Evolutionary conservation across 1,140 invertebrate genomes (phyloP), one percentile per base, ranked within the genome.

Genomic region (Onthophagus taurus): DNA sequence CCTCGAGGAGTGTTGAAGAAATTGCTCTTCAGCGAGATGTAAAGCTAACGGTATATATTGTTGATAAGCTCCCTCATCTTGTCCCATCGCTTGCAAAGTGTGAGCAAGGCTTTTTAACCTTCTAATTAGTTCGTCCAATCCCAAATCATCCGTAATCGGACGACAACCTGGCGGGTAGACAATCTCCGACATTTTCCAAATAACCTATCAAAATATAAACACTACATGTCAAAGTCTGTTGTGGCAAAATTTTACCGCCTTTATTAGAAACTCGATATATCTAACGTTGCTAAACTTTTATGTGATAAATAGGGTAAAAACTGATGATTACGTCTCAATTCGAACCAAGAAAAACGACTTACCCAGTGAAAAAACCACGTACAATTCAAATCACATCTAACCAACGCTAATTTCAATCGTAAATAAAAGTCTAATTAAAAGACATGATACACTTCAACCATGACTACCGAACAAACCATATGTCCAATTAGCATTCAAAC

Each of bases 51-150:
- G 89, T 50, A 94, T 86, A 68, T 87, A 97, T 65, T 93, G 86
- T 62, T 89, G 84, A 66, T 95, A 89, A 63, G 85, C 87, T 60
- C 89, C 88, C 66, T 92, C 90, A 73, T 92, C 89, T 70, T 97
- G 93, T 16, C 88, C 90, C 83, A 97, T 90, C 31, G 91, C 90
- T 74, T 97, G 93, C 44, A 97, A 77, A 0, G 89, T 91, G 61
- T 94, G 86, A 9, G 92, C 89, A 49, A 96, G 66, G 21, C 88
- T 84, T 78, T 97, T 97, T 12, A 97, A 75, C 60, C 94, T 76
- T 48, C 90, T 74, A 53, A 97, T 92, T 30, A 97, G 72, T 67
- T 97, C 94, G 76, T 97, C 93, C 21, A 90, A 83, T 44, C 89
- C 87, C 33, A 97, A 71, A 71, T 96, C 92, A 66, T 95, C 91